Evolutionary conservation across 2,113 vertebrate genomes (phyloP).

Genomic region (Rhinichthys klamathensis): DNA sequence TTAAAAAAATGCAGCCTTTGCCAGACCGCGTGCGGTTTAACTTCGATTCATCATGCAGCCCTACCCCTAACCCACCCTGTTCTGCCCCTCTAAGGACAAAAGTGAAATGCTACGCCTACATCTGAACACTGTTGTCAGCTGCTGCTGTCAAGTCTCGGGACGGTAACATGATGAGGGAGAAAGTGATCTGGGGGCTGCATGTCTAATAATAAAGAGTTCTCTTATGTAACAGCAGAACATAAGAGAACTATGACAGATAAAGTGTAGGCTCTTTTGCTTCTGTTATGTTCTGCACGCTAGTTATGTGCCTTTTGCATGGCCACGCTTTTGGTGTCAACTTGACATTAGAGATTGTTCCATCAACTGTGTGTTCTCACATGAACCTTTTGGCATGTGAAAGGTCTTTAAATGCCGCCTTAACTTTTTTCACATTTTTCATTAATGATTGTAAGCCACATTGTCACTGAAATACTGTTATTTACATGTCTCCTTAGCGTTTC

Average conservation of each 20-base stretch:
- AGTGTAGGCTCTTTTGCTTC: not conserved
- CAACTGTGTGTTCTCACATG: not conserved
- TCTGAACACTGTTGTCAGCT: slow-evolving; percentile 23
- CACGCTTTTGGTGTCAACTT: not conserved
- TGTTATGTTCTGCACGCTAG: not conserved
- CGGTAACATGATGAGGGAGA: slow-evolving; percentile 21
- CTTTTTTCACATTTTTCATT: not conserved
- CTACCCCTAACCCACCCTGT: not conserved
- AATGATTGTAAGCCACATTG: not conserved
- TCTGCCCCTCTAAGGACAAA: not conserved
- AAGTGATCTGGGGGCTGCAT: not conserved
- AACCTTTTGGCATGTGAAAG: not conserved
- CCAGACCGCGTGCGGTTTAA: no score
- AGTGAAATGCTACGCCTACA: not conserved
- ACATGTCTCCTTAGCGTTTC: not conserved
- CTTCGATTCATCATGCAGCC: no score
- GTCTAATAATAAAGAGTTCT: slow-evolving; percentile 34
- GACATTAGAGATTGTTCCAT: not conserved
- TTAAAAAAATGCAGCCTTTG: no score
- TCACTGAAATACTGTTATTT: not conserved
- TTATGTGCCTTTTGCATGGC: not conserved
- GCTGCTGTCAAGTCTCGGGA: slow-evolving; percentile 10
- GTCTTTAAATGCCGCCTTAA: not conserved
- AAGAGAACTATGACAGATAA: not conserved
- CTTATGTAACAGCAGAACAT: slow-evolving; percentile 22